phyloP scores from a whole-genome alignment of 2,888 invertebrate species.

The Ormyrus thymus region DNA sequence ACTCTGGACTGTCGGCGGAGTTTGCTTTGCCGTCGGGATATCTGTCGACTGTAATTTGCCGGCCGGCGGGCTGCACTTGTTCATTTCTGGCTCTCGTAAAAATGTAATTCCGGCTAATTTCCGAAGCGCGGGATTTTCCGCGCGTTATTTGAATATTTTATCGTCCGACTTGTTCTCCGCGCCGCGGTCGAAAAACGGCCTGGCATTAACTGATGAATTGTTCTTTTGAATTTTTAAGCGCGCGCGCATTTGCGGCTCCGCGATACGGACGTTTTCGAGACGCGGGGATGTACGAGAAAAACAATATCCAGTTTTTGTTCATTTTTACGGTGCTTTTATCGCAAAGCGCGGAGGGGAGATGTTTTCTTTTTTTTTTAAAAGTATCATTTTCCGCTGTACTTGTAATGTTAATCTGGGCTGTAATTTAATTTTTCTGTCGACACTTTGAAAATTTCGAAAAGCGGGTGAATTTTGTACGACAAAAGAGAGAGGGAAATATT shows the following conservation, averaged over 20 bases:
- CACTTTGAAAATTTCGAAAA: too few species aligned
- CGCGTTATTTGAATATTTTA: constrained; percentile 20
- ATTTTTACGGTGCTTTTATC: background rate
- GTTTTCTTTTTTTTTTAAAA: background rate
- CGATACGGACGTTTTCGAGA: too few species aligned
- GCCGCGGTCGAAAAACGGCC: background rate
- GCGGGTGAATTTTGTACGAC: too few species aligned
- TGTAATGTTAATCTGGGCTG: too few species aligned
- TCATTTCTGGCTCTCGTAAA: constrained; percentile 18
- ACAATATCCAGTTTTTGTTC: background rate
- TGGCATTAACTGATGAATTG: background rate
- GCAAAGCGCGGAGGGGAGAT: background rate
- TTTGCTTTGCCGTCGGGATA: background rate
- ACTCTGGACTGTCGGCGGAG: constrained; percentile 10
- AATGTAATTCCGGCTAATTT: constrained; percentile 11
- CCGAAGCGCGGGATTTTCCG: constrained; percentile 1
- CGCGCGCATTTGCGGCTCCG: too few species aligned
- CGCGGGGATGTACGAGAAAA: too few species aligned
- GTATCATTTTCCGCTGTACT: too few species aligned
- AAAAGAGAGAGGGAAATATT: too few species aligned
- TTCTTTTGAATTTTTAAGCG: constrained; percentile 5
- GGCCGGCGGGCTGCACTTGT: background rate
- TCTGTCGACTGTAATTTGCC: constrained; percentile 27
- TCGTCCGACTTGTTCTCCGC: background rate
- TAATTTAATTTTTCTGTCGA: too few species aligned